phyloP scores from a whole-genome alignment of 1,140 invertebrate species.

The Homarus americanus region DNA sequence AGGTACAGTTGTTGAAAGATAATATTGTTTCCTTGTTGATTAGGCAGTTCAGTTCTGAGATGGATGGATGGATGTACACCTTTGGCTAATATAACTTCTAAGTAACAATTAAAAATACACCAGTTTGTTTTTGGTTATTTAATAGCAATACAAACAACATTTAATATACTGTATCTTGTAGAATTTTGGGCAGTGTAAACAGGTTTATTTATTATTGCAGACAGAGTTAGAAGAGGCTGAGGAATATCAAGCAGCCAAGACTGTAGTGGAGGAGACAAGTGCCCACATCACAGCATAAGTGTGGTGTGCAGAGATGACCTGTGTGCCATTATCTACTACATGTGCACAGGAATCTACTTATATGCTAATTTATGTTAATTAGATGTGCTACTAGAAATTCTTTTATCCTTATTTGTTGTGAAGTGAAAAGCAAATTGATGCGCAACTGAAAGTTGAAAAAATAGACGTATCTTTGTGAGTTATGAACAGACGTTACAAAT shows the following conservation, averaged over 20 bases:
- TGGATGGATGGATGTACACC: too few relatives aligned
- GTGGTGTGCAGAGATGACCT: background rate
- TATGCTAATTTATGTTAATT: background rate
- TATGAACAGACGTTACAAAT: background rate
- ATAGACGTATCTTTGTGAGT: background rate
- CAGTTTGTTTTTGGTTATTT: too few relatives aligned
- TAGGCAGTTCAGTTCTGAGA: too few relatives aligned
- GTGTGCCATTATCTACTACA: background rate
- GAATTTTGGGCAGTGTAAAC: too few relatives aligned
- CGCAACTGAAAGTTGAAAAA: background rate
- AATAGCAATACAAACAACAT: too few relatives aligned
- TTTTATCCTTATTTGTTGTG: background rate
- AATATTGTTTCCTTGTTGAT: too few relatives aligned
- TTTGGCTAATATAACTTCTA: too few relatives aligned
- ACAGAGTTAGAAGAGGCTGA: background rate
- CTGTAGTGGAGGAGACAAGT: background rate
- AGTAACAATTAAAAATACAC: too few relatives aligned
- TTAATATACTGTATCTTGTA: too few relatives aligned
- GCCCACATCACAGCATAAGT: background rate
- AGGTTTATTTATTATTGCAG: background rate
- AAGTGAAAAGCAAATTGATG: background rate
- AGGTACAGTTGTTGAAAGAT: too few relatives aligned
- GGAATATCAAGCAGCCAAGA: conserved; percentile 2
- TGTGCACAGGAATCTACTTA: background rate
- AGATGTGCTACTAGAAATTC: background rate